A percentile compares a stretch with the other conserved stretches of the same genome.
phyloP scores from a whole-genome alignment of 2,888 invertebrate species.

The Chalcosyrphus nemorum region DNA sequence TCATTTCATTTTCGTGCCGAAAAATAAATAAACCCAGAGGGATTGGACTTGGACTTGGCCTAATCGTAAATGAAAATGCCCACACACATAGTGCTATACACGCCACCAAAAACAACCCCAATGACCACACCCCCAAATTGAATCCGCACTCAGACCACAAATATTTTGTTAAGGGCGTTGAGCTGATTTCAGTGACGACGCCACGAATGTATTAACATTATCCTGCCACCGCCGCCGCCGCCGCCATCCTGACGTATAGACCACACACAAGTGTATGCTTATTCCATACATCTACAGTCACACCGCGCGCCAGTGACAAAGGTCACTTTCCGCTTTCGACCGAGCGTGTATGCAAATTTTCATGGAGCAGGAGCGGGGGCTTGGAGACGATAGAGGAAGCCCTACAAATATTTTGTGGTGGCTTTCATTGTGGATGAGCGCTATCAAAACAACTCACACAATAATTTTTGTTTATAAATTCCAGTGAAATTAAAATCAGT shows the following conservation, averaged over 20 bases:
- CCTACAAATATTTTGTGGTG: conserved; percentile 41
- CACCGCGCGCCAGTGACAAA: conserved; percentile 22
- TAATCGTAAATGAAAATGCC: conserved; percentile 71
- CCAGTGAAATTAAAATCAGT: conserved; percentile 66
- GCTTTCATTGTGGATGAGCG: conserved; percentile 52
- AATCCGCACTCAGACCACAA: conserved; percentile 66
- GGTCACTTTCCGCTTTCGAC: conserved; percentile 25
- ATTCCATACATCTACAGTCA: conserved; percentile 18
- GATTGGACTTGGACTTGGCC: conserved; percentile 21
- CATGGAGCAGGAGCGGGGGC: neutral
- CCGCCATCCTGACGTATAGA: no score
- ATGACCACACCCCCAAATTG: conserved; percentile 67
- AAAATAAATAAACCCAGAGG: conserved; percentile 28
- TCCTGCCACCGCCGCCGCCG: neutral
- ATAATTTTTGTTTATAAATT: conserved; percentile 68
- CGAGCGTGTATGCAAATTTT: conserved; percentile 39
- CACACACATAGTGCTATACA: no score
- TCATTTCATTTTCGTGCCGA: neutral
- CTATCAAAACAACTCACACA: conserved; percentile 65
- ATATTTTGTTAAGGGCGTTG: conserved; percentile 70
- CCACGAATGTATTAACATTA: conserved; percentile 57
- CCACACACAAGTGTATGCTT: conserved; percentile 40
- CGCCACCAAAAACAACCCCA: conserved; percentile 50
- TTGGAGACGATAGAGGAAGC: conserved; percentile 6
- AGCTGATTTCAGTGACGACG: conserved; percentile 69